These are phyloP conservation scores for Arctocebus calabarensis DNA, from an alignment of 2,797 vertebrate species.

Conservation along the genomic window DNA sequence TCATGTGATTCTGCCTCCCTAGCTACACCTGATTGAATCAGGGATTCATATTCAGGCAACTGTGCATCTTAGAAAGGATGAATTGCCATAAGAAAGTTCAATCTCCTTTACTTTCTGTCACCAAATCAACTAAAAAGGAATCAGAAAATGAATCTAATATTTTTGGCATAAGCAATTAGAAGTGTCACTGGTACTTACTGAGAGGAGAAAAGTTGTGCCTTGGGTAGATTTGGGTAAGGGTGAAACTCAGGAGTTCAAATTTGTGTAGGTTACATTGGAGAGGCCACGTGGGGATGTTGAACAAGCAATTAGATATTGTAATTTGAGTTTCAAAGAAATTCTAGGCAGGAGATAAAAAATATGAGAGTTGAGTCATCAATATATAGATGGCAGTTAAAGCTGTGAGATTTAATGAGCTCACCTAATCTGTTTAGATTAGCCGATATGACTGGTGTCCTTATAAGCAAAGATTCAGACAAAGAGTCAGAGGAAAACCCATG, in stretches of 20 bases:
- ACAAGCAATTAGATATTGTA: neutral
- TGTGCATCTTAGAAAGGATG: neutral
- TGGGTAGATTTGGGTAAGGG: neutral
- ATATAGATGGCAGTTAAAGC: neutral
- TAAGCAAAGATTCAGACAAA: neutral
- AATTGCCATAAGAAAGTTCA: neutral
- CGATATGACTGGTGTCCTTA: neutral
- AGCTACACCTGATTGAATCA: neutral
- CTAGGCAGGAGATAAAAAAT: neutral
- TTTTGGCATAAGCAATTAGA: neutral
- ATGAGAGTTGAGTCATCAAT: neutral
- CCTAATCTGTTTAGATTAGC: neutral
- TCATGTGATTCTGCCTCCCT: neutral
- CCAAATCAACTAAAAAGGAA: neutral
- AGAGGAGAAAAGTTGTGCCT: neutral
- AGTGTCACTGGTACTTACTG: neutral
- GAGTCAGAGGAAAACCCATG: neutral
- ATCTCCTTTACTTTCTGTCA: neutral
- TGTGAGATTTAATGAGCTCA: no score
- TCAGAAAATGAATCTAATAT: neutral
- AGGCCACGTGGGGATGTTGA: neutral
- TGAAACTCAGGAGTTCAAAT: neutral
- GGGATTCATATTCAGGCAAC: neutral
- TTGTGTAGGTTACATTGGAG: neutral
- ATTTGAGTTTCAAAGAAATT: neutral